Evolutionary conservation across 2,113 vertebrate genomes (phyloP).

Genomic region (Synodontis membranacea): DNA sequence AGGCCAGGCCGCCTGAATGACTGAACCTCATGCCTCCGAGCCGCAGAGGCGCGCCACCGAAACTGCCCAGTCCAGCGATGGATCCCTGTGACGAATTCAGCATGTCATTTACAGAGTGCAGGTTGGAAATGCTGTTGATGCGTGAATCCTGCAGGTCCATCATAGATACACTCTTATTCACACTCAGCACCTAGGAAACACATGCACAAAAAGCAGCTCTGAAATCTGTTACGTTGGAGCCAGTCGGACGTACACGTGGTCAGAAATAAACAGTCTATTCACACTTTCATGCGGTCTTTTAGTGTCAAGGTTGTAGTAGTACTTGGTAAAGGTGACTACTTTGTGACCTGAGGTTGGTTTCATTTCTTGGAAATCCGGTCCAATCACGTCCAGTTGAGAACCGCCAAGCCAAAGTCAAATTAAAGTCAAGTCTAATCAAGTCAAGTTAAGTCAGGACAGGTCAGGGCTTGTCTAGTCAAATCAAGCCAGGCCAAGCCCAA

Average conservation of each 20-base stretch:
- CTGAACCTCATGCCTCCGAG: constrained; percentile 83
- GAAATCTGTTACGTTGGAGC: neutral
- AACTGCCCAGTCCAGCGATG: constrained; percentile 81
- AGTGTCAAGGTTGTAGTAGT: neutral
- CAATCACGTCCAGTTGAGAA: neutral
- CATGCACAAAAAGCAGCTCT: neutral
- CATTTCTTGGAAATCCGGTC: neutral
- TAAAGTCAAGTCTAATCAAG: no score
- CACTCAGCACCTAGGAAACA: constrained; percentile 80
- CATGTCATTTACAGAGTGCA: constrained; percentile 88
- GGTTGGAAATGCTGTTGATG: constrained; percentile 93
- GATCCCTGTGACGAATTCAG: constrained; percentile 90
- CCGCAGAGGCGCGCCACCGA: constrained; percentile 79
- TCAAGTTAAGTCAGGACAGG: neutral
- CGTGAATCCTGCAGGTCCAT: constrained; percentile 93
- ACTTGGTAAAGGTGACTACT: neutral
- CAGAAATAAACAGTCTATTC: neutral
- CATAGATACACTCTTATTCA: constrained; percentile 96
- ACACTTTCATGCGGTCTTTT: neutral
- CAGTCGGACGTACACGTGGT: neutral
- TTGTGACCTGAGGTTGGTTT: neutral
- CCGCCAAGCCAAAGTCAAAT: neutral
- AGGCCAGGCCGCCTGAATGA: constrained; percentile 82
- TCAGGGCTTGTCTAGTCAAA: neutral
- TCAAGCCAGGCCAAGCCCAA: neutral